Conservation (phyloP, 1,140 invertebrate genomes). For the Macrobrachium rosenbergii region DNA sequence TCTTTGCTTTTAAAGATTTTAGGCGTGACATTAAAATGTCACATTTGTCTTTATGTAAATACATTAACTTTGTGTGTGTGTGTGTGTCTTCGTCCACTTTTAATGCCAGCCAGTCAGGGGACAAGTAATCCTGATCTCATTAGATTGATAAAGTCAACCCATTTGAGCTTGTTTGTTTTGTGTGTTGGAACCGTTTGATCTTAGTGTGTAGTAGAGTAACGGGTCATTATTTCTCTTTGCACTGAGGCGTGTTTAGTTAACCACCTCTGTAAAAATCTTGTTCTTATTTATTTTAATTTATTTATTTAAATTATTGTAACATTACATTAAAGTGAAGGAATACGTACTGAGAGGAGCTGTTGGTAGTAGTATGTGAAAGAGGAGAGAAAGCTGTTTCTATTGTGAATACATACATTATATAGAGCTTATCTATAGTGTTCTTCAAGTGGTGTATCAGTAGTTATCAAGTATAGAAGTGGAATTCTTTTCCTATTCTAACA, state of each 20-base stretch:
- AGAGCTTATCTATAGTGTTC: too few species aligned
- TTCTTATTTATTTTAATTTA: conserved; percentile 1
- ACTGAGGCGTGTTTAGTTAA: not conserved
- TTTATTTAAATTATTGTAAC: conserved; percentile 14
- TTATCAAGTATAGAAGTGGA: too few species aligned
- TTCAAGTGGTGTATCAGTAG: too few species aligned
- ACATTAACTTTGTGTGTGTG: conserved; percentile 18
- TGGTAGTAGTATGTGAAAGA: too few species aligned
- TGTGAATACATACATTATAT: too few species aligned
- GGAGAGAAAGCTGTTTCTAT: too few species aligned
- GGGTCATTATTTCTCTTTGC: too few species aligned
- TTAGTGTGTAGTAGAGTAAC: not conserved
- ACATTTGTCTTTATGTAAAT: not conserved
- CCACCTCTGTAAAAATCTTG: not conserved
- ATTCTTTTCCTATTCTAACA: too few species aligned
- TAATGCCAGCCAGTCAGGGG: conserved; percentile 54
- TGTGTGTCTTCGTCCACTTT: conserved; percentile 43
- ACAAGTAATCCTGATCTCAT: conserved; percentile 56
- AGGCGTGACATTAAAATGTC: not conserved
- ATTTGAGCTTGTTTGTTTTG: conserved; percentile 28
- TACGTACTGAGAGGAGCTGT: too few species aligned
- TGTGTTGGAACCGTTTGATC: conserved; percentile 4
- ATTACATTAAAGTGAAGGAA: too few species aligned
- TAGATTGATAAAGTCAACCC: conserved; percentile 48
- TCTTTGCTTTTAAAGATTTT: not conserved